A percentile compares a stretch with the other conserved stretches of the same genome.
These are phyloP conservation scores for Cyrtodaria siliqua DNA, from an alignment of 2,888 invertebrate genomes.

Conservation along the genomic window DNA sequence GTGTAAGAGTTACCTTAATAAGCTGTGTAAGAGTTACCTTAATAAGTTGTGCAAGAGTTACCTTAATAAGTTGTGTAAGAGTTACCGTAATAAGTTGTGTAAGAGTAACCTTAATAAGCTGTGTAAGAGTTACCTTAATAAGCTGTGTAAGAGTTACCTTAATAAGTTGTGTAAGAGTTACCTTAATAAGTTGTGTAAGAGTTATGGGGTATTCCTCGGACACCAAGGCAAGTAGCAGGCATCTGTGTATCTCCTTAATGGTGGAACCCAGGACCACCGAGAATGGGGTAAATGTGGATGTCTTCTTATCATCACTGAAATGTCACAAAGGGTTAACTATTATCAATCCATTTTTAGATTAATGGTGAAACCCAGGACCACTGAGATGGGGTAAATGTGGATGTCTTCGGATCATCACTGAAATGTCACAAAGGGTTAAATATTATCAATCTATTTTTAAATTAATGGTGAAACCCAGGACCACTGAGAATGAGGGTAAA, in stretches of 20 bases:
- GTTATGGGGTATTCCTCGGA: conserved; percentile 91
- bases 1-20: too few relatives aligned
- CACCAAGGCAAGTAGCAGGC: conserved; percentile 89
- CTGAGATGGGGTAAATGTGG: conserved; percentile 93
- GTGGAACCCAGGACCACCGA: conserved; percentile 92
- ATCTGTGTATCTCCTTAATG: conserved; percentile 91
- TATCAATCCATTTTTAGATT: too few relatives aligned
- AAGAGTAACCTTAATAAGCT: too few relatives aligned
- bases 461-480: conserved; percentile 92
- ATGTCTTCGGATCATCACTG: conserved; percentile 80
- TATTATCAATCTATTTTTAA: too few relatives aligned
- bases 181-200: conserved; percentile 89
- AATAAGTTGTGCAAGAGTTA: conserved; percentile 43
- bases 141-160: conserved; percentile 85
- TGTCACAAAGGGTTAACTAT: conserved; percentile 15
- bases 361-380: conserved; percentile 91
- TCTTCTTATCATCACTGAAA: conserved; percentile 75
- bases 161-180: too few relatives aligned
- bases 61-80: conserved; percentile 89
- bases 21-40: not conserved
- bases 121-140: too few relatives aligned
- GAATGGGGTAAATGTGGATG: conserved; percentile 90
- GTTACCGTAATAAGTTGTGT: too few relatives aligned
- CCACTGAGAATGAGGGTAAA: too few relatives aligned
- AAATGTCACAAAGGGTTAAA: conserved; percentile 30